Conservation (phyloP, 2,888 invertebrate species). For the Loripinus fragilis region DNA sequence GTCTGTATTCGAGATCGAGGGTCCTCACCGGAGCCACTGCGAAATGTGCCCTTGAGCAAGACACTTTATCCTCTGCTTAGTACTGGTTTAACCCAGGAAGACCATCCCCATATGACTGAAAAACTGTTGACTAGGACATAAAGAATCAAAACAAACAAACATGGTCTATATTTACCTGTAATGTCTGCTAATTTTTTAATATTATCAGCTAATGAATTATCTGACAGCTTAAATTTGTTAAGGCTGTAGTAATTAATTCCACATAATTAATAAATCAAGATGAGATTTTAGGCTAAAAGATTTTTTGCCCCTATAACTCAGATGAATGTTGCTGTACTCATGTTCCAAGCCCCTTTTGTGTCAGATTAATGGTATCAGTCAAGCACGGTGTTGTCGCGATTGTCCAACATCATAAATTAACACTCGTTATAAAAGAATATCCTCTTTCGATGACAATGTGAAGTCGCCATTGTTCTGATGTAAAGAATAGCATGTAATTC, state of each 20-base stretch:
- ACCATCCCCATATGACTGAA: too few species aligned
- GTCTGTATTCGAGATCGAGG: too few species aligned
- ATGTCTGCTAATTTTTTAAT: too few species aligned
- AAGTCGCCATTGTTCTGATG: background rate
- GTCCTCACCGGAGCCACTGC: too few species aligned
- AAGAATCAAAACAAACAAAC: too few species aligned
- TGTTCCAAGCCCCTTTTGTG: background rate
- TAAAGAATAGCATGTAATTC: conserved; percentile 14
- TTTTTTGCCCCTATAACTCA: background rate
- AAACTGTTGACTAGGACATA: too few species aligned
- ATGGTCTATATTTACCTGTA: too few species aligned
- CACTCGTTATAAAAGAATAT: background rate
- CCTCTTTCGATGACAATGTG: conserved; percentile 13
- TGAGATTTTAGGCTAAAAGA: background rate
- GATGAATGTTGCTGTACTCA: background rate
- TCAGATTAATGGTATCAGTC: background rate
- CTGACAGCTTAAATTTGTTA: background rate
- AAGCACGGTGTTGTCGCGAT: background rate
- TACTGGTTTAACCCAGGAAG: too few species aligned
- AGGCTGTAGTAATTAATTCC: background rate
- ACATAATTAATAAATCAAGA: conserved; percentile 13
- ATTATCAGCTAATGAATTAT: too few species aligned
- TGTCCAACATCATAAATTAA: background rate
- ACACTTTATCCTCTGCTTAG: too few species aligned
- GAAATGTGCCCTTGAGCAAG: too few species aligned